phyloP scores from a whole-genome alignment of 2,888 invertebrate species.

The Dicyrtomina minuta region DNA sequence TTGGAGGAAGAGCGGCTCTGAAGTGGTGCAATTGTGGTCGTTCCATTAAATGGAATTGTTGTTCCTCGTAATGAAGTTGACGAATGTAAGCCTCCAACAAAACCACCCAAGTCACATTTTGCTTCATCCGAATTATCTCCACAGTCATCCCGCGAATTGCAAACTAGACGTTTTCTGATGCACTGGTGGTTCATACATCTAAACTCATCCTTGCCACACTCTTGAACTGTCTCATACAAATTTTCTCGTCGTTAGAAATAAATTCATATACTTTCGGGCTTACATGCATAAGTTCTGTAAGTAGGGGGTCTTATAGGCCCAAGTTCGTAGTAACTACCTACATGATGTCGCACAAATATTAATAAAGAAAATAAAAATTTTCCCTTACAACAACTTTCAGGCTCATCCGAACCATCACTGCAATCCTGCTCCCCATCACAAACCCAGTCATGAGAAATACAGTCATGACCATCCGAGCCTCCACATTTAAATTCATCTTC shows the following conservation, averaged over 20 bases:
- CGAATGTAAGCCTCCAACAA: background rate
- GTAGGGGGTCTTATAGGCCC: too few species aligned
- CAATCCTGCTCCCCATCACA: slow-evolving; percentile 57
- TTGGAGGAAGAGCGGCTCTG: background rate
- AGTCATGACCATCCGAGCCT: slow-evolving; percentile 28
- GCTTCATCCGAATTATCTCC: slow-evolving; percentile 49
- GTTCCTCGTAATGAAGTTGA: slow-evolving; percentile 1
- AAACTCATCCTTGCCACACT: slow-evolving; percentile 30
- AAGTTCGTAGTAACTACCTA: too few species aligned
- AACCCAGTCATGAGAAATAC: slow-evolving; percentile 43
- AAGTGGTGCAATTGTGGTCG: slow-evolving; percentile 20
- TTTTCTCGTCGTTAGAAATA: background rate
- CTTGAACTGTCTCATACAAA: slow-evolving; percentile 13
- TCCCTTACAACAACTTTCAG: slow-evolving; percentile 34
- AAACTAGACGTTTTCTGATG: slow-evolving; percentile 39
- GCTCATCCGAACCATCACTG: slow-evolving; percentile 58
- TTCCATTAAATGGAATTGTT: slow-evolving; percentile 5
- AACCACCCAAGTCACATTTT: slow-evolving; percentile 10
- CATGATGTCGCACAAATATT: too few species aligned
- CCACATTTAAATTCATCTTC: slow-evolving; percentile 40
- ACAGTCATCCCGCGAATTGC: slow-evolving; percentile 51
- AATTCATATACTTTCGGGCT: too few species aligned
- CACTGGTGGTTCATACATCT: slow-evolving; percentile 45
- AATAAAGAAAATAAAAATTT: slow-evolving; percentile 4
- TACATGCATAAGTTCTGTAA: too few species aligned